A percentile compares a stretch with the other conserved stretches of the same genome.
Evolutionary conservation across 2,888 invertebrate species (phyloP).

Genomic region (Dichetophora obliterata): DNA sequence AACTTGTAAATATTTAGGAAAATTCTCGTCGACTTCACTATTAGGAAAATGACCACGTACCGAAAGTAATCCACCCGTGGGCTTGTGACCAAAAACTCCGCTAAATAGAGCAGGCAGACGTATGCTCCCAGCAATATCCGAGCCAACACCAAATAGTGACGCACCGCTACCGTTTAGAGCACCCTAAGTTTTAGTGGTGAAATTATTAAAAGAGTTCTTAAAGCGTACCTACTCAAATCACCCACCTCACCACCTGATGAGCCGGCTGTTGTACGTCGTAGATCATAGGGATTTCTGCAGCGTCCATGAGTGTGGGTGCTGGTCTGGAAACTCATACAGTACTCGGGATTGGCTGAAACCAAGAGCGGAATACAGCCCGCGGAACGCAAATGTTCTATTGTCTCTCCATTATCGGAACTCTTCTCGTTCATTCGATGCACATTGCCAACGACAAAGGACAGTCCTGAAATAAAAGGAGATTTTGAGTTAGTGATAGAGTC

Average conservation of each 20-base stretch:
- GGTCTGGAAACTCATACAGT: conserved; percentile 91
- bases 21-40: conserved; percentile 69
- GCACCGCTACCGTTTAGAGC: conserved; percentile 82
- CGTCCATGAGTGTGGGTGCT: conserved; percentile 83
- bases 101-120: conserved; percentile 87
- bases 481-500: neutral
- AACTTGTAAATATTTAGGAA: conserved; percentile 72
- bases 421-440: conserved; percentile 70
- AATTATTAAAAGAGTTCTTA: neutral
- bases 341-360: conserved; percentile 89
- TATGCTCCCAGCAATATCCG: conserved; percentile 91
- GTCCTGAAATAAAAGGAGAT: conserved; percentile 69
- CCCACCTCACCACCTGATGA: conserved; percentile 86
- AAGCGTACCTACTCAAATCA: conserved; percentile 63
- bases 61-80: conserved; percentile 77
- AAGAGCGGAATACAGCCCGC: conserved; percentile 89
- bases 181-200: conserved; percentile 70
- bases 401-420: conserved; percentile 78
- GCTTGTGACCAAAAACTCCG: conserved; percentile 91
- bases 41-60: conserved; percentile 76
- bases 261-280: conserved; percentile 82
- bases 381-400: conserved; percentile 74
- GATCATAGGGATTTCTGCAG: conserved; percentile 87
- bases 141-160: conserved; percentile 82
- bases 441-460: conserved; percentile 80